Base-by-base conservation (phyloP, 2,797 vertebrate species). In the Neoniphon sammara region DNA sequence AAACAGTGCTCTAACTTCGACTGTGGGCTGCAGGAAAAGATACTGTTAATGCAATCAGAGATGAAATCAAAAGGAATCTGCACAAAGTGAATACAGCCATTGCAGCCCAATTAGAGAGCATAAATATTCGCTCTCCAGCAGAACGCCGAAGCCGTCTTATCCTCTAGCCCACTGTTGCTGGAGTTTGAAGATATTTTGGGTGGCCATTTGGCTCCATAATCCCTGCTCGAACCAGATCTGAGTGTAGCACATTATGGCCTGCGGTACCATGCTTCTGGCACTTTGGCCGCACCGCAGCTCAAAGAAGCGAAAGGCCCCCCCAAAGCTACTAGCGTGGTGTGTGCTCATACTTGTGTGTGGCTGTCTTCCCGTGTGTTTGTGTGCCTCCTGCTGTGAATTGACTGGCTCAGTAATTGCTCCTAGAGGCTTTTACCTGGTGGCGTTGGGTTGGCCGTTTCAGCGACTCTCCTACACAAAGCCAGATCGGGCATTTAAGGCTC, bases 331-430 rank as follows among this genome's bases (percentile, higher is more conserved):
- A 63, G 60, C 78, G 46, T n/a, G n/a, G 72, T 44, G 31, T 83
- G 77, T 63, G 62, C 66, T 77, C 39, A 47, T 57, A 69, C 52
- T 23, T 62, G 42, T 72, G 77, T 81, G 62, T 66, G 70, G 20
- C 52, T 31, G 4, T 64, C 44, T 74, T 53, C n/a, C 57, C 55
- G 64, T 39, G 36, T 39, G 36, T 12, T 47, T 71, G 34, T 66
- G 54, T 70, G 62, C 57, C 70, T 79, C 53, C 64, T 66, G 52
- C 66, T 82, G 77, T 60, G 78, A 68, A 55, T 54, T 80, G 73
- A 78, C 67, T 49, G 1, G 66, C 75, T 84, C 72, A 74, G 80
- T 92, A 91, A 92, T 92, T 85, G 86, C 82, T 87, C 91, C 88
- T 85, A 1, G 64, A 87, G 86, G 88, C 77, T 85, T 90, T 87